Evolutionary conservation across 2,797 vertebrate genomes (phyloP).

Genomic region (Scolopax rusticola): DNA sequence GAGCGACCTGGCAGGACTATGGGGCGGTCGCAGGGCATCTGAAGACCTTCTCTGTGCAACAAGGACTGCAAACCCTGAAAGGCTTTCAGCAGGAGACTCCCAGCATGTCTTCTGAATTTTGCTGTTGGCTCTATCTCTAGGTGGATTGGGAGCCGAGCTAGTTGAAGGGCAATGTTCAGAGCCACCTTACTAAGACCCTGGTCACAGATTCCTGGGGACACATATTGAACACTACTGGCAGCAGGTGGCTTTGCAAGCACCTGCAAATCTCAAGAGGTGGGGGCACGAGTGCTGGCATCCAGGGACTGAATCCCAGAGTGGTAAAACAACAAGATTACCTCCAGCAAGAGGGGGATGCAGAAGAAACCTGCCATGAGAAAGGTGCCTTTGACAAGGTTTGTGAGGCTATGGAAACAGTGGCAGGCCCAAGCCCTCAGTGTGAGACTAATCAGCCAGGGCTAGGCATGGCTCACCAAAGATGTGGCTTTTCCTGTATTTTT

Average conservation of each 20-base stretch:
- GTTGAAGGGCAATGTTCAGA: neutral
- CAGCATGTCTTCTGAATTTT: fast-evolving
- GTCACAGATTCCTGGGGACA: neutral
- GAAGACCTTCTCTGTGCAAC: neutral
- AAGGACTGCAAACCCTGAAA: neutral
- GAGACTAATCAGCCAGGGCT: neutral
- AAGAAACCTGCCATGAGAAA: neutral
- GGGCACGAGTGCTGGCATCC: neutral
- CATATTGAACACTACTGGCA: neutral
- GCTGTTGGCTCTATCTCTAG: neutral
- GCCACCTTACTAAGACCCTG: neutral
- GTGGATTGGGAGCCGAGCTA: fast-evolving
- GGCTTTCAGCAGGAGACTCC: neutral
- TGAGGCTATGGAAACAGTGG: neutral
- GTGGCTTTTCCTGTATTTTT: neutral
- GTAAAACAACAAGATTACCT: neutral
- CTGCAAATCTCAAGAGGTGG: neutral
- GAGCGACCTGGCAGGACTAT: neutral
- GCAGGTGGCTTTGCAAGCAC: neutral
- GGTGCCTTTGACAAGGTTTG: neutral
- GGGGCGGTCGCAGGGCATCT: neutral
- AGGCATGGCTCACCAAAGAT: neutral
- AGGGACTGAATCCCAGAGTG: neutral
- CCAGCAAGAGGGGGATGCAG: neutral
- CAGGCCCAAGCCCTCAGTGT: fast-evolving